phyloP scores from a whole-genome alignment of 2,797 vertebrate species.

The Lophotriccus pileatus region DNA sequence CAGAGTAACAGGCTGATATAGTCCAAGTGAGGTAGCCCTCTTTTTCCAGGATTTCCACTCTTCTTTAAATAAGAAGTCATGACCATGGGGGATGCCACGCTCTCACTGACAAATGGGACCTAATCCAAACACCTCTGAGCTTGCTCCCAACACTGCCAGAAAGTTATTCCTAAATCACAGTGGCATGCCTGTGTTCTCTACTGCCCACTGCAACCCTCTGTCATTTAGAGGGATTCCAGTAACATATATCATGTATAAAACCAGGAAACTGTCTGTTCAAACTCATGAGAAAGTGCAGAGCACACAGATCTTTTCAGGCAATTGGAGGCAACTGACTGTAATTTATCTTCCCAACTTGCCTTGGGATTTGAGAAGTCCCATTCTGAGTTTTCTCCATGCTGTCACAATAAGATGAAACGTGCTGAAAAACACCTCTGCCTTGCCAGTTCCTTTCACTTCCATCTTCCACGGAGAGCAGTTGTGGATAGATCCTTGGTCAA shows the following conservation, averaged over 20 bases:
- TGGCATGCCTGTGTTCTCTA: not conserved
- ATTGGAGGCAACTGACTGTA: not conserved
- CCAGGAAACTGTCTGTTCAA: not conserved
- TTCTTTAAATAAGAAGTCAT: not conserved
- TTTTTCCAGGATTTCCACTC: not conserved
- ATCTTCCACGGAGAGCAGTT: not conserved
- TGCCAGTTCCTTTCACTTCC: not conserved
- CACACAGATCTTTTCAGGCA: not conserved
- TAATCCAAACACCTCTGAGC: not conserved
- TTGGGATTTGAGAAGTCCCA: not conserved
- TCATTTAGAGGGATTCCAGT: not conserved
- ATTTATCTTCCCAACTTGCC: not conserved
- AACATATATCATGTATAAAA: not conserved
- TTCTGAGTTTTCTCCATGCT: slow-evolving; percentile 1
- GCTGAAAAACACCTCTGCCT: not conserved
- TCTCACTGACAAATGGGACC: not conserved
- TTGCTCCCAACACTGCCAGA: not conserved
- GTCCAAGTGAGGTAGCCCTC: not conserved
- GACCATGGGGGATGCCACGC: not conserved
- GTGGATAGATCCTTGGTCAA: not conserved
- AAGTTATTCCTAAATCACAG: slow-evolving; percentile 8
- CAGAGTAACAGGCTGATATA: not conserved
- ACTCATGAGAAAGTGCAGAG: not conserved
- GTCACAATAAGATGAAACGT: not conserved
- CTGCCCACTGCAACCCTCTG: not conserved